phyloP scores from a whole-genome alignment of 2,797 vertebrate genomes.

The Anniella stebbinsi region DNA sequence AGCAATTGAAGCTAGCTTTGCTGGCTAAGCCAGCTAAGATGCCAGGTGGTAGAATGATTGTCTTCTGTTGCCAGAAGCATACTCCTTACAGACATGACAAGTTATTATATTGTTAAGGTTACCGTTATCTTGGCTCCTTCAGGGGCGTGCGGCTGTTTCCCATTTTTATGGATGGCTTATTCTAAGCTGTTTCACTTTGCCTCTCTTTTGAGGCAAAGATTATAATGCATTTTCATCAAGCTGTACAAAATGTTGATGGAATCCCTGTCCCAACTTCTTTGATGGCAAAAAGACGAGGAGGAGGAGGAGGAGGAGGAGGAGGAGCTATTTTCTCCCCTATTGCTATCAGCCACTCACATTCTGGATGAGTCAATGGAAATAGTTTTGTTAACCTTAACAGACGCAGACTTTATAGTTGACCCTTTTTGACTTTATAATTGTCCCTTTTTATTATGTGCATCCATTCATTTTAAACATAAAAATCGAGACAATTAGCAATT shows the following conservation, averaged over 20 bases:
- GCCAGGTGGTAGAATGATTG: conserved; percentile 31
- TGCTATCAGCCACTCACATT: conserved; percentile 47
- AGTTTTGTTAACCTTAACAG: conserved; percentile 29
- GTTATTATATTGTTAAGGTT: conserved; percentile 57
- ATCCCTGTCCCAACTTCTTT: conserved; percentile 55
- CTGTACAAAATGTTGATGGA: conserved; percentile 59
- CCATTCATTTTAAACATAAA: conserved; percentile 22
- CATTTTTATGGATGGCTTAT: conserved; percentile 41
- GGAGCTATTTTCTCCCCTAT: conserved; percentile 43
- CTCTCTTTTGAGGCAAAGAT: conserved; percentile 33
- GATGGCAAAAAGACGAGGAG: not conserved
- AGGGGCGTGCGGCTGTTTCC: conserved; percentile 52
- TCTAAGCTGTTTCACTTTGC: conserved; percentile 58
- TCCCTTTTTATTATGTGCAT: conserved; percentile 26
- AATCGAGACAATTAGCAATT: not conserved
- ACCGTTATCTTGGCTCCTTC: conserved; percentile 49
- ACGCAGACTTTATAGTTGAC: conserved; percentile 27
- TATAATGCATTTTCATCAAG: conserved; percentile 62
- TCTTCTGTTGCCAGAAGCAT: conserved; percentile 55
- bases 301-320: too few species aligned
- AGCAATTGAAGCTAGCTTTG: conserved; percentile 37
- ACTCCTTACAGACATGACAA: conserved; percentile 27
- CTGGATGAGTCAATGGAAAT: conserved; percentile 45
- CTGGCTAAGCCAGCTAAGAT: conserved; percentile 33
- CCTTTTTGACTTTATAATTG: conserved; percentile 39